A percentile compares a stretch with the other conserved stretches of the same genome.
These are phyloP conservation scores for Pammene fasciana DNA, from an alignment of 2,888 invertebrate genomes.

Conservation along the genomic window DNA sequence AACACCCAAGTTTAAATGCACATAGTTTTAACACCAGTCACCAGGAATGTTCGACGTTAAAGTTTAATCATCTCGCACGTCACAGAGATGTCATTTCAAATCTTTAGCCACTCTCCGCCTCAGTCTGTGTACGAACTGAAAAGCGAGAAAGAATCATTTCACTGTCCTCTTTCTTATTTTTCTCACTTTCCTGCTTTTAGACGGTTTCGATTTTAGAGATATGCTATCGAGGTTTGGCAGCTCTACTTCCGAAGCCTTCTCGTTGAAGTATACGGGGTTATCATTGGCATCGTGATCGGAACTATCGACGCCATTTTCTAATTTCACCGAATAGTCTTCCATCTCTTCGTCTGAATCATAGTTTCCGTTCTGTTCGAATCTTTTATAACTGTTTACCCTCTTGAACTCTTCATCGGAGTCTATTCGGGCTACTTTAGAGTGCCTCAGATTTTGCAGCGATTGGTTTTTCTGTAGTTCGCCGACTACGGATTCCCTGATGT, in stretches of 20 bases:
- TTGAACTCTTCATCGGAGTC: conserved; percentile 71
- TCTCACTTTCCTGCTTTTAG: conserved; percentile 68
- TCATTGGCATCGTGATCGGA: conserved; percentile 75
- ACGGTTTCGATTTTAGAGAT: conserved; percentile 65
- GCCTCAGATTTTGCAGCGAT: conserved; percentile 73
- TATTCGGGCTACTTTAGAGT: conserved; percentile 55
- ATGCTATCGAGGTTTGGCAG: conserved; percentile 70
- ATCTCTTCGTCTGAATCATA: conserved; percentile 72
- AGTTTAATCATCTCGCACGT: conserved; percentile 52
- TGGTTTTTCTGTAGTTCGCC: conserved; percentile 73
- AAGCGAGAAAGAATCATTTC: conserved; percentile 78
- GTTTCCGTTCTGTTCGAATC: conserved; percentile 68
- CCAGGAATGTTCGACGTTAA: conserved; percentile 66
- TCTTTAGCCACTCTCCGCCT: conserved; percentile 53
- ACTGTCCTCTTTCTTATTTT: conserved; percentile 69
- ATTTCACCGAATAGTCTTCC: conserved; percentile 58
- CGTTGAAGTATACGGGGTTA: conserved; percentile 54
- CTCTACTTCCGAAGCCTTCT: conserved; percentile 57
- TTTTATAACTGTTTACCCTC: conserved; percentile 57
- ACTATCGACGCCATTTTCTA: conserved; percentile 73
- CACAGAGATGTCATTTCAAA: conserved; percentile 17
- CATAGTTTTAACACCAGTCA: conserved; percentile 64
- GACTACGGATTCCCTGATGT: conserved; percentile 64
- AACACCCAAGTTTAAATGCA: conserved; percentile 65
- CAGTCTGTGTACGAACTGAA: conserved; percentile 75